Conservation (phyloP, 2,888 invertebrate species). For the Poecilobothrus nobilitatus region DNA sequence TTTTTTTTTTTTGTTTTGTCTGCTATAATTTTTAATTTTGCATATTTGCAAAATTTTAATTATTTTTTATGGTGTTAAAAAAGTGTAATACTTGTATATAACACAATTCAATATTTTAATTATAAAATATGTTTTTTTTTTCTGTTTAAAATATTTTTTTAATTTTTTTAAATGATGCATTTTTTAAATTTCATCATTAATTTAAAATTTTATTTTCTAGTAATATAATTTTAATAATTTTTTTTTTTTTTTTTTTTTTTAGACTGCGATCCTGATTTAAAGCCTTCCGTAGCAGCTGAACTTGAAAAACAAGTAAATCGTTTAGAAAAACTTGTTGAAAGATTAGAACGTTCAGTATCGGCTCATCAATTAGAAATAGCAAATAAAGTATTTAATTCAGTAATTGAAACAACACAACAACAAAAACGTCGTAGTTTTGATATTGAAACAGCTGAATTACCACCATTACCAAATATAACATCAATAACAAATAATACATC, state of each 20-base stretch:
- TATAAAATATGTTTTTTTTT: too few relatives aligned
- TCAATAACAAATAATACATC: slow-evolving; percentile 1
- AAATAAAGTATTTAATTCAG: slow-evolving; percentile 33
- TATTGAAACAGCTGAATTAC: slow-evolving; percentile 31
- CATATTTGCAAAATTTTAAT: too few relatives aligned
- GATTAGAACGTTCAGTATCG: slow-evolving; percentile 53
- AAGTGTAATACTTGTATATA: too few relatives aligned
- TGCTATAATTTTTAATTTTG: too few relatives aligned
- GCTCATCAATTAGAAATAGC: slow-evolving; percentile 35
- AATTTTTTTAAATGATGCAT: too few relatives aligned
- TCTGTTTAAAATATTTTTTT: too few relatives aligned
- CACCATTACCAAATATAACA: slow-evolving; percentile 25
- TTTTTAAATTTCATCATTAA: too few relatives aligned
- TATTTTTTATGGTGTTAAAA: too few relatives aligned
- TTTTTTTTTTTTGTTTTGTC: too few relatives aligned
- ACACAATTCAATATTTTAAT: too few relatives aligned
- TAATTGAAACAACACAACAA: slow-evolving; percentile 24
- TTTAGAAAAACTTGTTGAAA: slow-evolving; percentile 63
- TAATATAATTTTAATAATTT: too few relatives aligned
- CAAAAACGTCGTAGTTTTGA: slow-evolving; percentile 32
- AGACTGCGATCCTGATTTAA: slow-evolving; percentile 48
- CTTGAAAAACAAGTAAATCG: slow-evolving; percentile 63
- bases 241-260: slow-evolving; percentile 16
- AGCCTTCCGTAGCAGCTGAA: slow-evolving; percentile 49
- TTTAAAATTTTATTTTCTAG: too few relatives aligned